Base-by-base conservation (phyloP, 2,797 vertebrate species). In the Lacerta bilineata region DNA sequence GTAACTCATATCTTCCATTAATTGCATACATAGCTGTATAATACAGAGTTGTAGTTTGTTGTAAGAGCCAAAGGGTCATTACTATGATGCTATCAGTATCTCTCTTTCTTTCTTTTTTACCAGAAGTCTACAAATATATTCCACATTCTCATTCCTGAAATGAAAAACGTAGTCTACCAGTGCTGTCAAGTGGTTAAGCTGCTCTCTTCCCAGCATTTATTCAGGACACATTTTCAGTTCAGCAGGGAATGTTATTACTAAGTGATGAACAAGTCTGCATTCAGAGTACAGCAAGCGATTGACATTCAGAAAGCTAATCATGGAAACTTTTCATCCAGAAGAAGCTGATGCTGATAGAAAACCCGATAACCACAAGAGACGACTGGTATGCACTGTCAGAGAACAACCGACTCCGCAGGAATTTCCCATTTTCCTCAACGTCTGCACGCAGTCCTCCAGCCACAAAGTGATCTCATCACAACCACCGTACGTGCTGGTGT, bases 231-330 rank as follows among this genome's bases (percentile, higher is more conserved):
- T 87, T 90, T 92, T 86, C 88, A 79, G 86, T 91, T 94, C 87
- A 84, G 89, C 85, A 29, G 74, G 90, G 87, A 89, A 87, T 89
- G 88, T 91, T 95, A 59, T 78, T 93, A 41, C 87, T 94, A 93
- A 92, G 88, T 92, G 94, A 87, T 92, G 94, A 96, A 94, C 92
- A 95, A 92, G 88, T 90, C 87, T 86, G 93, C 91, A 90, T 90
- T 17, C 89, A 43, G 89, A 92, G 90, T 0, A 4, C 89, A 92
- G 89, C 0, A 0, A 84, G 36, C 61, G 1, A 92, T 64, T 90
- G 93, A 91, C 83, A 6, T 77, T 91, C 92, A 92, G 89, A 83
- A 91, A 92, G 90, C 94, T 95, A 95, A 94, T 93, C 88, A 41
- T 41, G 90, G 93, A 88, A 95, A 87, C 89, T 92, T 93, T 87